These are phyloP conservation scores for Muscicapa adusta DNA, from an alignment of 2,113 vertebrate species.

Conservation along the genomic window DNA sequence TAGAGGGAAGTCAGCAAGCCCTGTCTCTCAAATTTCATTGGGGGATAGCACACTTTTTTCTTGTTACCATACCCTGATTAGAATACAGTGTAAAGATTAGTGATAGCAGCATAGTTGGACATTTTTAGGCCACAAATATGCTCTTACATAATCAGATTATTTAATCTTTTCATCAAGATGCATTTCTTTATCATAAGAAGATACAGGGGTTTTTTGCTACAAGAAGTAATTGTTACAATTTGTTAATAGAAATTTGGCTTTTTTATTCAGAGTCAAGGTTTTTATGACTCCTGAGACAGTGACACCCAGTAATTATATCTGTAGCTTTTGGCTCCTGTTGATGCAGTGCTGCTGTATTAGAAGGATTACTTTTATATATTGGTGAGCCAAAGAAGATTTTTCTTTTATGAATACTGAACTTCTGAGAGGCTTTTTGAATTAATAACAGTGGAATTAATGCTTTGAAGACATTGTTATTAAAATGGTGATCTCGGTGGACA, in stretches of 20 bases:
- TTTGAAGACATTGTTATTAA: constrained; percentile 43
- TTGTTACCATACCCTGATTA: neutral
- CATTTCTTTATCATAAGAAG: neutral
- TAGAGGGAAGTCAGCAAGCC: neutral
- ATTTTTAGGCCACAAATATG: constrained; percentile 14
- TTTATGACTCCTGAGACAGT: constrained; percentile 27
- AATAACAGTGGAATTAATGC: constrained; percentile 28
- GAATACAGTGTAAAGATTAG: constrained; percentile 14
- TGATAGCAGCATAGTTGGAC: neutral
- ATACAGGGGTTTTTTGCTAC: neutral
- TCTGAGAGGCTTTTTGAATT: constrained; percentile 31
- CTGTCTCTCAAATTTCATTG: neutral
- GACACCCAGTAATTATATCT: constrained; percentile 48
- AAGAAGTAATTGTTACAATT: constrained; percentile 3
- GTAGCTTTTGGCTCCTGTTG: constrained; percentile 3
- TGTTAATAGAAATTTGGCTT: neutral
- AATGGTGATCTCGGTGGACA: neutral
- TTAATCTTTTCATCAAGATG: constrained; percentile 44
- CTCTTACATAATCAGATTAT: constrained; percentile 17
- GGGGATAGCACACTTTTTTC: neutral
- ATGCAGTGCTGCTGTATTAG: neutral
- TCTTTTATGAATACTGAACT: constrained; percentile 50
- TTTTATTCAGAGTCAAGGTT: constrained; percentile 16
- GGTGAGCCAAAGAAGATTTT: constrained; percentile 42
- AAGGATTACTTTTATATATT: constrained; percentile 35